phyloP scores from a whole-genome alignment of 2,113 vertebrate species.

The Vireo altiloquus region DNA sequence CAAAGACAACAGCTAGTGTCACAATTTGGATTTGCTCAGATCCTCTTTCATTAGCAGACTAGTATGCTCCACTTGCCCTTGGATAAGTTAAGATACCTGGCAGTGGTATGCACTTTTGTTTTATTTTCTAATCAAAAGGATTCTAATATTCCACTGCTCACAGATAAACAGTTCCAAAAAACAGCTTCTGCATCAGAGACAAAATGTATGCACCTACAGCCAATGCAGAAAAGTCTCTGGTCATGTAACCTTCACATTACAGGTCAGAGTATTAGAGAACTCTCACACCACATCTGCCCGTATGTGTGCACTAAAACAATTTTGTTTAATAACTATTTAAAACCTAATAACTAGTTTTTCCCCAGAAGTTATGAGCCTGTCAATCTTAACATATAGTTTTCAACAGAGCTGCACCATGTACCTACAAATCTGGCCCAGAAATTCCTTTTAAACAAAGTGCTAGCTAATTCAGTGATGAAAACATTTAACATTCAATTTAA shows the following conservation, averaged over 20 bases:
- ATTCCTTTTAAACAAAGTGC: not conserved
- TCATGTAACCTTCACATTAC: not conserved
- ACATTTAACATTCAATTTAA: not conserved
- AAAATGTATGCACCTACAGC: not conserved
- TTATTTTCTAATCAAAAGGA: not conserved
- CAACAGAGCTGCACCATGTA: not conserved
- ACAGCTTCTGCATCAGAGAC: not conserved
- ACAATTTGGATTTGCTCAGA: not conserved
- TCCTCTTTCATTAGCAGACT: not conserved
- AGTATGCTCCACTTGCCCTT: not conserved
- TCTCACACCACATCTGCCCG: not conserved
- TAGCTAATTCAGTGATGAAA: not conserved
- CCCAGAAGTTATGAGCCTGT: not conserved
- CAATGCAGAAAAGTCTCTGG: not conserved
- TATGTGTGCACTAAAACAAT: not conserved
- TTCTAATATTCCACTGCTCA: not conserved
- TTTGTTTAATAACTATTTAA: not conserved
- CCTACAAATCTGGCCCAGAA: not conserved
- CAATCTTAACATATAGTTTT: not conserved
- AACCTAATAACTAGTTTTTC: not conserved
- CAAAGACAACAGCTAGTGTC: not conserved
- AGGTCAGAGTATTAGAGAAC: not conserved
- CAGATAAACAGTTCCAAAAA: not conserved
- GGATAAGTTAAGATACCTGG: not conserved
- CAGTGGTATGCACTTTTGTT: not conserved